phyloP scores from a whole-genome alignment of 2,113 vertebrate species.

The Notechis scutatus region DNA sequence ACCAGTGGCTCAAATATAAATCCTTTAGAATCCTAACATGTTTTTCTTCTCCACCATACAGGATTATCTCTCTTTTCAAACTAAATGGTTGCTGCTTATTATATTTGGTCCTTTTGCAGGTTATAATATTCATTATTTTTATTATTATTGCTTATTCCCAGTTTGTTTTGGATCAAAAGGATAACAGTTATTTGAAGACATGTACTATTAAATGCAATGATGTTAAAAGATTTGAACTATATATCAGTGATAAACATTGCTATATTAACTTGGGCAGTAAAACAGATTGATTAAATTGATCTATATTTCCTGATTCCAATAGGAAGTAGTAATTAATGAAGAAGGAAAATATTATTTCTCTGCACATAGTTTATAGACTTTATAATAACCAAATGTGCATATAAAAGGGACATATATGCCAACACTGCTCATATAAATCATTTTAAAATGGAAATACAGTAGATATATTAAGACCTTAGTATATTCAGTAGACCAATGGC shows the following conservation, averaged over 20 bases:
- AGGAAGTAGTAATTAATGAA: not conserved
- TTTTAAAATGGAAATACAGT: not conserved
- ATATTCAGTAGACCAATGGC: not conserved
- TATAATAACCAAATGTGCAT: not conserved
- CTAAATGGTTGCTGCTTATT: not conserved
- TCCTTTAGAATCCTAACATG: not conserved
- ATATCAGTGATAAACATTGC: not conserved
- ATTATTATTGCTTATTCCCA: not conserved
- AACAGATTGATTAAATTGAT: not conserved
- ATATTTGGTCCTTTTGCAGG: not conserved
- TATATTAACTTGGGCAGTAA: not conserved
- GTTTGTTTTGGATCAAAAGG: not conserved
- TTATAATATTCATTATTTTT: not conserved
- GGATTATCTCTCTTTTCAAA: not conserved
- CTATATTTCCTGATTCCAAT: not conserved
- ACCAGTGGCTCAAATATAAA: not conserved
- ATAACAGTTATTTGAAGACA: not conserved
- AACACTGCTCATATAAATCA: not conserved
- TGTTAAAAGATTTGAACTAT: not conserved
- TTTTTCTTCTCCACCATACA: not conserved
- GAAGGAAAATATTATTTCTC: not conserved
- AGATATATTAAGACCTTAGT: not conserved
- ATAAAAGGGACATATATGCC: not conserved
- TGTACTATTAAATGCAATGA: not conserved
- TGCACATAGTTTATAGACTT: not conserved